These are phyloP conservation scores for Aplodontia rufa DNA, from an alignment of 2,113 vertebrate species.

Conservation along the genomic window DNA sequence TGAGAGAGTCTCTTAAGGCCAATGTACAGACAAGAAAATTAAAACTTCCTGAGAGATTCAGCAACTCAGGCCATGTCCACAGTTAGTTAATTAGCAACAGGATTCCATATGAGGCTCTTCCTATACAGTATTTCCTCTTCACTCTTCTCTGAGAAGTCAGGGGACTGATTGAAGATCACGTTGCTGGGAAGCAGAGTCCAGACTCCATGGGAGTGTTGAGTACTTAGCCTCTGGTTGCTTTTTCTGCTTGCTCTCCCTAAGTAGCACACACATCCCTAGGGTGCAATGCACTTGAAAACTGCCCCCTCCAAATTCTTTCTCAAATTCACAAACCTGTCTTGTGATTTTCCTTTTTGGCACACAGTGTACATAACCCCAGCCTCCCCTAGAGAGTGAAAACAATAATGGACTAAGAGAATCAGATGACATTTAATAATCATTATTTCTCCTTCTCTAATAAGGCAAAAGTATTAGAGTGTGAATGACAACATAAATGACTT, in stretches of 20 bases:
- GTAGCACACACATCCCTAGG: neutral
- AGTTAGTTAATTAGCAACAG: neutral
- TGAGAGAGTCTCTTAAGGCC: neutral
- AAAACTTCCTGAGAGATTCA: neutral
- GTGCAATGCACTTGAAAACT: neutral
- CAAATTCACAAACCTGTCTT: neutral
- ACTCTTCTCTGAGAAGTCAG: neutral
- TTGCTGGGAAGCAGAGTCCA: neutral
- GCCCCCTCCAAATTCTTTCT: neutral
- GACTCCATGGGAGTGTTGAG: too few relatives aligned
- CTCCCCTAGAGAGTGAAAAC: neutral
- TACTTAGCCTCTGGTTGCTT: neutral
- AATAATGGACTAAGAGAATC: neutral
- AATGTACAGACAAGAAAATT: neutral
- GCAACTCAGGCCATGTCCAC: neutral
- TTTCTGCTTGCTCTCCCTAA: too few relatives aligned
- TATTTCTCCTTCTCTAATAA: slow-evolving; percentile 4
- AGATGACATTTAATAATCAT: neutral
- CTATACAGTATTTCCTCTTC: neutral
- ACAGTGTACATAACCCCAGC: neutral
- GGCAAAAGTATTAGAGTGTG: neutral
- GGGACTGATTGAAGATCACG: neutral
- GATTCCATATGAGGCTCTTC: neutral
- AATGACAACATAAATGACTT: slow-evolving; percentile 16
- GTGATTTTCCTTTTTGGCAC: neutral